Conservation (phyloP, 2,888 invertebrate genomes). For the Sinopyrophorus schimmeli region DNA sequence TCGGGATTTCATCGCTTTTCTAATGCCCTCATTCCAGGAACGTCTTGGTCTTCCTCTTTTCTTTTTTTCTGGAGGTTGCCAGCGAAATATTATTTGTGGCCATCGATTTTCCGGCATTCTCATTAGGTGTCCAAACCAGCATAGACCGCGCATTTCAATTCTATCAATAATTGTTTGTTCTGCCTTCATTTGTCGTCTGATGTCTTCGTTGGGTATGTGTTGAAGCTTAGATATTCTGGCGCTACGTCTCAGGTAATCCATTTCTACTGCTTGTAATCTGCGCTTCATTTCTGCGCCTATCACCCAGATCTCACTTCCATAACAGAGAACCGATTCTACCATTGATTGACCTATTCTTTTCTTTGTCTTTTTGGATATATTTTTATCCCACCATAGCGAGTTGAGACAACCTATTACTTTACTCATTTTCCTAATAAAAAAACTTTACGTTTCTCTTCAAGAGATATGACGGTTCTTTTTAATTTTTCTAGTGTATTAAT, state of each 20-base stretch:
- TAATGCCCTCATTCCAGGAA: not conserved
- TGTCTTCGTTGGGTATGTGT: slow-evolving; percentile 4
- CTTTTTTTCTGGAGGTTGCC: slow-evolving; percentile 7
- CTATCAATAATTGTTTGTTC: slow-evolving; percentile 2
- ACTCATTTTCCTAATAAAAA: too few relatives aligned
- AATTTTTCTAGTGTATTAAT: too few relatives aligned
- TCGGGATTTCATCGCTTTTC: not conserved
- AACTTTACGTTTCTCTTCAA: too few relatives aligned
- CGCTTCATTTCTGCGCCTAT: slow-evolving; percentile 4
- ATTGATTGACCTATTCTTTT: slow-evolving; percentile 7
- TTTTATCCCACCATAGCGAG: slow-evolving; percentile 14
- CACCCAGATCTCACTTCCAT: slow-evolving; percentile 3
- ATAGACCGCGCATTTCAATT: not conserved
- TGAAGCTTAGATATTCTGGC: slow-evolving; percentile 5
- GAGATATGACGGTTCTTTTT: too few relatives aligned
- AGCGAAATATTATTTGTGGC: slow-evolving; percentile 1
- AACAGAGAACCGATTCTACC: slow-evolving; percentile 8
- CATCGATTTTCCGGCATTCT: slow-evolving; percentile 6
- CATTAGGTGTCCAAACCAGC: slow-evolving; percentile 11
- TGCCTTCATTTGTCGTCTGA: slow-evolving; percentile 4
- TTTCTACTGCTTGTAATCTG: slow-evolving; percentile 2
- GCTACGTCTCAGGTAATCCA: slow-evolving; percentile 1
- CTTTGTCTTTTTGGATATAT: slow-evolving; percentile 8
- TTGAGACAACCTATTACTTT: slow-evolving; percentile 7
- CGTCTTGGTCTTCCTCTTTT: not conserved